Conservation (phyloP, 2,113 vertebrate genomes). For the Hypanus sabinus region DNA sequence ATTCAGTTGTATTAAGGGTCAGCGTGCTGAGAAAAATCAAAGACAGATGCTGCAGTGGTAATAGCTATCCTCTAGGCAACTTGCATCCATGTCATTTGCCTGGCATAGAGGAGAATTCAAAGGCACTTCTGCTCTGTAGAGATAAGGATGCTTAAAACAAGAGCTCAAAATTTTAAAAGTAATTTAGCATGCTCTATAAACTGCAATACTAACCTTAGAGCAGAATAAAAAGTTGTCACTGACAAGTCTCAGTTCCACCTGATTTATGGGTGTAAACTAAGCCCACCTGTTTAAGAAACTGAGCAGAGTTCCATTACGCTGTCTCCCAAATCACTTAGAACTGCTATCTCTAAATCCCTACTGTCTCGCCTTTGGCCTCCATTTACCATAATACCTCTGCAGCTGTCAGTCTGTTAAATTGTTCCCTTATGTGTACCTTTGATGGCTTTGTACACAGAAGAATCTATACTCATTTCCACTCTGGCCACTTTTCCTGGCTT, state of each 20-base stretch:
- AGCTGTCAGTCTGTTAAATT: background rate
- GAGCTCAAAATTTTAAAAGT: slow-evolving; percentile 40
- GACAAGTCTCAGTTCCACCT: background rate
- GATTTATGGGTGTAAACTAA: slow-evolving; percentile 6
- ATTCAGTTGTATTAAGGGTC: slow-evolving; percentile 67
- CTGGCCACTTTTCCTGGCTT: background rate
- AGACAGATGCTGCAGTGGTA: slow-evolving; percentile 60
- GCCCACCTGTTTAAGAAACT: background rate
- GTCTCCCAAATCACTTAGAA: background rate
- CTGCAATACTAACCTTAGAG: background rate
- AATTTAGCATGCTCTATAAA: background rate
- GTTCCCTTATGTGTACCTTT: background rate
- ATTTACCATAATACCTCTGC: background rate
- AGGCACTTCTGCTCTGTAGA: slow-evolving; percentile 46
- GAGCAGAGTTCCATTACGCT: background rate
- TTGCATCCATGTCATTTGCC: slow-evolving; percentile 54
- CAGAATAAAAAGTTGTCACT: background rate
- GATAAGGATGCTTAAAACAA: slow-evolving; percentile 56
- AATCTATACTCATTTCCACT: background rate
- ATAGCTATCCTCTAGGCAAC: slow-evolving; percentile 78
- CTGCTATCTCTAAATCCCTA: background rate
- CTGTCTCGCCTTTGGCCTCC: slow-evolving; percentile 4
- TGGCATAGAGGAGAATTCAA: slow-evolving; percentile 49
- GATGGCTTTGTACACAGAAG: background rate
- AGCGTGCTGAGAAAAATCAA: slow-evolving; percentile 61